Percentiles rank a stretch among this genome's conserved stretches.
These are phyloP conservation scores for Spinus pinus DNA, from an alignment of 2,797 vertebrate genomes.

Conservation along the genomic window DNA sequence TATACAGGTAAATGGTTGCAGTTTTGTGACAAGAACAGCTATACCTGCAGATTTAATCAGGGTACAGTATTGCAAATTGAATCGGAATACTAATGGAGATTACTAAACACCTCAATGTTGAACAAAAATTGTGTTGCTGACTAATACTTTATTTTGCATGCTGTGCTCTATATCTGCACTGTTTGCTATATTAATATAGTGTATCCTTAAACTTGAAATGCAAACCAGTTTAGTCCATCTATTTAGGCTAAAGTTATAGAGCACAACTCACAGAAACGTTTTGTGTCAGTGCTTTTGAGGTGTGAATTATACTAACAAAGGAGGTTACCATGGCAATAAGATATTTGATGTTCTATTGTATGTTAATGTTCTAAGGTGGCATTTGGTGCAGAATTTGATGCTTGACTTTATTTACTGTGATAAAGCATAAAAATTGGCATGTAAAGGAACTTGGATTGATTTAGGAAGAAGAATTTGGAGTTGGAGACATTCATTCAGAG, in stretches of 20 bases:
- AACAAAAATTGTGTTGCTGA: constrained; percentile 37
- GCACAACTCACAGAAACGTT: not conserved
- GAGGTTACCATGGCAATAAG: constrained; percentile 61
- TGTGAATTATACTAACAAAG: constrained; percentile 58
- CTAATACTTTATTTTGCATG: constrained; percentile 61
- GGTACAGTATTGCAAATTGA: constrained; percentile 87
- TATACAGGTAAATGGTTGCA: constrained; percentile 90
- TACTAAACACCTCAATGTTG: constrained; percentile 36
- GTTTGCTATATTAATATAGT: not conserved
- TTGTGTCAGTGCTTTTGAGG: constrained; percentile 39
- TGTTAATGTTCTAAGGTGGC: constrained; percentile 35
- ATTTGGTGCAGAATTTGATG: constrained; percentile 33
- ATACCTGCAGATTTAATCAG: constrained; percentile 78
- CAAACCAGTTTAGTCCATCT: not conserved
- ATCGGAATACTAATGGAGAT: constrained; percentile 52
- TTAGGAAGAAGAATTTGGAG: constrained; percentile 89
- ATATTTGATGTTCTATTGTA: constrained; percentile 30
- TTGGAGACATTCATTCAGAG: constrained; percentile 75
- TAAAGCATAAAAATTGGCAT: constrained; percentile 45
- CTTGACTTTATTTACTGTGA: constrained; percentile 44
- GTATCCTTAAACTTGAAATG: constrained; percentile 22
- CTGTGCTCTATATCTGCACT: constrained; percentile 10
- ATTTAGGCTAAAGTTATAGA: constrained; percentile 16
- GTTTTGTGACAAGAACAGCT: constrained; percentile 77
- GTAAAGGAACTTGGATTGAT: constrained; percentile 71